Conservation (phyloP, 2,797 vertebrate genomes). For the Gallinago solitaria region DNA sequence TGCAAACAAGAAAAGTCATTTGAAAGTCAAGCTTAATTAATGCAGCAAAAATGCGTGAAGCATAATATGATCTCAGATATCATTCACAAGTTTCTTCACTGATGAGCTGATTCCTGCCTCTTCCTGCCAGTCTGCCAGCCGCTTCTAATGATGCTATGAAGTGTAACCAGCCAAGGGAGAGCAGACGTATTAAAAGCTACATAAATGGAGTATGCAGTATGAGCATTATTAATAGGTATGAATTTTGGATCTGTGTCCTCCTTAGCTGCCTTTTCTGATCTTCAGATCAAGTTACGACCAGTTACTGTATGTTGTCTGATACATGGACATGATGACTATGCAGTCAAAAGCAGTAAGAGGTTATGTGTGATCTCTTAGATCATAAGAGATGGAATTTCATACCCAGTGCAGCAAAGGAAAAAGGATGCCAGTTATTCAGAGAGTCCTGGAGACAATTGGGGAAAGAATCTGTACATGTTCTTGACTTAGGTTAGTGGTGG, state of each 20-base stretch:
- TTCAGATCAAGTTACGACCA: background rate
- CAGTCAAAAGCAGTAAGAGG: background rate
- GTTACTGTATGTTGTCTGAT: background rate
- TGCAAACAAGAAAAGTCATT: background rate
- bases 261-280: background rate
- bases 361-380: constrained; percentile 8
- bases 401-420: background rate
- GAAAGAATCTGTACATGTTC: background rate
- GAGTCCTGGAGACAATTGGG: background rate
- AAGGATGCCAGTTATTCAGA: constrained; percentile 19
- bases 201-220: background rate
- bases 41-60: background rate
- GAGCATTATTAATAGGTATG: constrained; percentile 9
- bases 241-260: background rate
- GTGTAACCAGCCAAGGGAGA: background rate
- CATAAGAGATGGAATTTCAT: constrained; percentile 18
- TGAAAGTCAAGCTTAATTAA: background rate
- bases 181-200: background rate
- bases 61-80: background rate
- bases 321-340: background rate
- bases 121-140: background rate
- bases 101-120: background rate
- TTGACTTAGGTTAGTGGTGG: background rate
- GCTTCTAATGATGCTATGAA: background rate
- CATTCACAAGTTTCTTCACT: background rate